Evolutionary conservation across 2,113 vertebrate genomes (phyloP).

Genomic region (Myodes glareolus): DNA sequence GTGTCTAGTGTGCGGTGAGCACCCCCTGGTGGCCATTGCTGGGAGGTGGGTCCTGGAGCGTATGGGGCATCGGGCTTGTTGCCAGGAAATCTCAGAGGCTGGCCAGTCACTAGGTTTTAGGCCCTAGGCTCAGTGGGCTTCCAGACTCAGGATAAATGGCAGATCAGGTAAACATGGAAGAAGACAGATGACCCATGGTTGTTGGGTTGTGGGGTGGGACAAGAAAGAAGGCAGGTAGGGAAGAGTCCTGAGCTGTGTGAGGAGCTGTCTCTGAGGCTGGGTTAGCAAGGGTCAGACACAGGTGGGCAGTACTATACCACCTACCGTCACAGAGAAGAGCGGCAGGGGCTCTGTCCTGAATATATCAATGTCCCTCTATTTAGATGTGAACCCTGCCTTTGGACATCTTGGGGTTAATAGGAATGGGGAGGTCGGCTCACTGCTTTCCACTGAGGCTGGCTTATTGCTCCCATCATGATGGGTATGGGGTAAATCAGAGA

Average conservation of each 20-base stretch:
- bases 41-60: not conserved
- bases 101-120: not conserved
- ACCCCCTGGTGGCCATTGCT: slow-evolving; percentile 46
- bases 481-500: not conserved
- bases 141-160: fast-evolving
- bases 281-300: not conserved
- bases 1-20: fast-evolving
- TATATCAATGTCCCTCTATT: not conserved
- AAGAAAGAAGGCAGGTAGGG: not conserved
- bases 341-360: fast-evolving
- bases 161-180: not conserved
- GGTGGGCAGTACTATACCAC: not conserved
- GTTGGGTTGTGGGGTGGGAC: fast-evolving
- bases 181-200: fast-evolving
- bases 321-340: fast-evolving
- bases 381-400: not conserved
- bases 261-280: no score
- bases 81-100: no score
- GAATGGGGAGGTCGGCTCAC: not conserved
- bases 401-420: not conserved
- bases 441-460: not conserved
- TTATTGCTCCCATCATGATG: not conserved
- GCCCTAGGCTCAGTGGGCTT: fast-evolving
- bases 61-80: not conserved
- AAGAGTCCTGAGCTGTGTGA: not conserved